phyloP scores from a whole-genome alignment of 1,140 invertebrate genomes.

The Lepidurus apus region DNA sequence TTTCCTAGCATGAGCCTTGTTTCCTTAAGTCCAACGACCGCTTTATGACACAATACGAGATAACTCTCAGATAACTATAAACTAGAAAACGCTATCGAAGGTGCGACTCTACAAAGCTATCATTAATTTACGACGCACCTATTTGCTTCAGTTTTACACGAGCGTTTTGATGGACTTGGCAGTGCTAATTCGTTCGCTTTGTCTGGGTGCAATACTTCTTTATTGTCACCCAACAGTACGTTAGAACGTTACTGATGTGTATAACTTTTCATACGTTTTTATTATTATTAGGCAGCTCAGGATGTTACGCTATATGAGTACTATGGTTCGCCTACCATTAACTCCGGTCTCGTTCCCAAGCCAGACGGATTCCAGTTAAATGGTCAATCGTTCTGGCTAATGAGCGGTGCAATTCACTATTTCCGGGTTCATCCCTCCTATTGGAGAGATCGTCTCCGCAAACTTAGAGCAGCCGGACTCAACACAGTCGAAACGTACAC shows the following conservation, averaged over 20 bases:
- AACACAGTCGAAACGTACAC: constrained; percentile 53
- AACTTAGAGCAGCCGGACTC: constrained; percentile 50
- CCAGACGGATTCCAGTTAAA: constrained; percentile 44
- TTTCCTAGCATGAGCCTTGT: too few species aligned
- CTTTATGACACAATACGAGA: too few species aligned
- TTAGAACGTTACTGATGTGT: not conserved
- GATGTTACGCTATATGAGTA: constrained; percentile 40
- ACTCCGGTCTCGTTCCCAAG: constrained; percentile 36
- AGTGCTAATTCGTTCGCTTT: not conserved
- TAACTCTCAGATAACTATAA: too few species aligned
- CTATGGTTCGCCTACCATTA: constrained; percentile 39
- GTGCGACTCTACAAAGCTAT: not conserved
- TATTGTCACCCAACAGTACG: not conserved
- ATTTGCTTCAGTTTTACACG: not conserved
- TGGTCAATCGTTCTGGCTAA: constrained; percentile 42
- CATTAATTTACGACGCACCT: not conserved
- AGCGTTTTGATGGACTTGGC: not conserved
- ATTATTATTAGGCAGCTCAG: not conserved
- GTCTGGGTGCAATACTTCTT: not conserved
- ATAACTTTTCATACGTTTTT: not conserved
- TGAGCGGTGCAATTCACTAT: constrained; percentile 52
- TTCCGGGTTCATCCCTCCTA: constrained; percentile 50
- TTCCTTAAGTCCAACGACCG: too few species aligned
- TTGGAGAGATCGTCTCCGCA: constrained; percentile 52
- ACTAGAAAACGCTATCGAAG: too few species aligned